Evolutionary conservation across 2,888 invertebrate genomes (phyloP), one percentile per base, ranked within the genome.

Genomic region (Marronus borbonicus): DNA sequence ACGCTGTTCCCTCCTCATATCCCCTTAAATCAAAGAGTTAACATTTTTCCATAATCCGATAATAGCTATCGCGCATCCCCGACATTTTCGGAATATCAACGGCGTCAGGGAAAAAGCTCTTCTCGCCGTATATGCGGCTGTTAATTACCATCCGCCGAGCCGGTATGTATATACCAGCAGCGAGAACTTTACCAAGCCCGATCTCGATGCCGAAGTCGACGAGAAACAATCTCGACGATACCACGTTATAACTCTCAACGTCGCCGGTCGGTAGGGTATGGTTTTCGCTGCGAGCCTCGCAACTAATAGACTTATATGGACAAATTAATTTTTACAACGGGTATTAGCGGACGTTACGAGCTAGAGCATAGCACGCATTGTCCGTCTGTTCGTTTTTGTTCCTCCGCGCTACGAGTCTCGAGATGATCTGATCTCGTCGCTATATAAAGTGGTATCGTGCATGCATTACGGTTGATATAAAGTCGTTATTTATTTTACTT

Each of bases 301-400:
- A 60, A 60, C 60, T 60, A 60, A 60, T 60, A 20, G 60, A 60
- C 60, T 60, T 60, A 60, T 60, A 60, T 60, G 60, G 60, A 60
- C 60, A 60, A 60, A 60, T 60, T 60, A 60, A 60, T 60, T 60
- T 60, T 60, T 60, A 60, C 60, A 60, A 60, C 60, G 60, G 60
- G 60, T 60, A 60, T 60, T 60, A 60, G 60, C 60, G 60, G 28
- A 20, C 60, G 60, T 28, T 60, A 28, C 60, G 60, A 28, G 20
- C 20, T 28, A 60, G 28, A 60, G 60, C 60, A 60, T 28, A 12
- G 28, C 60, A 60, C 28, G 24, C 12, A 60, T 60, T 20, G 24
- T 20, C 58, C 28, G 60, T 60, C 24, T 60, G 12, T 24, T 20
- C 20, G 60, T 60, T 28, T 60, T 60, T 4, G 7, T 24, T 3